These are phyloP conservation scores for Urosaurus nigricauda DNA, from an alignment of 2,797 vertebrate genomes.

Conservation along the genomic window DNA sequence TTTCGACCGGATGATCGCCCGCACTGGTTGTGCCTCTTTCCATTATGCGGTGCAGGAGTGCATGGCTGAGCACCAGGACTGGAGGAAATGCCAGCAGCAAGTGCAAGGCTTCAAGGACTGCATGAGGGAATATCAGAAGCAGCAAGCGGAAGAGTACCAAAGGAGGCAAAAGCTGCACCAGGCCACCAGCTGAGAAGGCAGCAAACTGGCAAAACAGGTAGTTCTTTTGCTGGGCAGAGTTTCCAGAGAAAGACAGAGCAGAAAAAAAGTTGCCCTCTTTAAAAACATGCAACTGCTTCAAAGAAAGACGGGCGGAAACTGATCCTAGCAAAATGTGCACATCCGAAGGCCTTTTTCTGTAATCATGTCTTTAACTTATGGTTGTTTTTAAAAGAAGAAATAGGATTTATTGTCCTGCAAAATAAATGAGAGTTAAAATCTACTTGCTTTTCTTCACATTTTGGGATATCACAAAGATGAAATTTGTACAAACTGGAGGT, in stretches of 20 bases:
- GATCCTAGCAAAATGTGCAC: rapidly evolving
- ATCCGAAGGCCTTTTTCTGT: neutral
- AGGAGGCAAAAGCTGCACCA: slow-evolving; percentile 49
- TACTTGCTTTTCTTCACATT: neutral
- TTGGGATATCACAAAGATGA: neutral
- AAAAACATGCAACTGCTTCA: neutral
- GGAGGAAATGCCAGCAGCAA: slow-evolving; percentile 88
- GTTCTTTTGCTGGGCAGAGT: rapidly evolving
- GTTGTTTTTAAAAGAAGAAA: neutral
- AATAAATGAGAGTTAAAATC: neutral
- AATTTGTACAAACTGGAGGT: too few relatives aligned
- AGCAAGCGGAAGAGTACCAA: slow-evolving; percentile 75
- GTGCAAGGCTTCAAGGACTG: slow-evolving; percentile 89
- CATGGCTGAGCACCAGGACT: slow-evolving; percentile 91
- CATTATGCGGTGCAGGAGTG: slow-evolving; percentile 92
- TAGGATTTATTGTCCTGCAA: neutral
- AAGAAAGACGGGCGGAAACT: neutral
- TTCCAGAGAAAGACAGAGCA: neutral
- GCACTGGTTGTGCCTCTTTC: slow-evolving; percentile 86
- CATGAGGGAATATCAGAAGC: slow-evolving; percentile 85
- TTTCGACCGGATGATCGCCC: slow-evolving; percentile 86
- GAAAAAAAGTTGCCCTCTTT: neutral
- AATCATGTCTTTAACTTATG: neutral
- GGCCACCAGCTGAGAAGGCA: slow-evolving; percentile 48
- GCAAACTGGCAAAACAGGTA: too few relatives aligned